Evolutionary conservation across 2,797 vertebrate genomes (phyloP).

Genomic region (Varecia variegata): DNA sequence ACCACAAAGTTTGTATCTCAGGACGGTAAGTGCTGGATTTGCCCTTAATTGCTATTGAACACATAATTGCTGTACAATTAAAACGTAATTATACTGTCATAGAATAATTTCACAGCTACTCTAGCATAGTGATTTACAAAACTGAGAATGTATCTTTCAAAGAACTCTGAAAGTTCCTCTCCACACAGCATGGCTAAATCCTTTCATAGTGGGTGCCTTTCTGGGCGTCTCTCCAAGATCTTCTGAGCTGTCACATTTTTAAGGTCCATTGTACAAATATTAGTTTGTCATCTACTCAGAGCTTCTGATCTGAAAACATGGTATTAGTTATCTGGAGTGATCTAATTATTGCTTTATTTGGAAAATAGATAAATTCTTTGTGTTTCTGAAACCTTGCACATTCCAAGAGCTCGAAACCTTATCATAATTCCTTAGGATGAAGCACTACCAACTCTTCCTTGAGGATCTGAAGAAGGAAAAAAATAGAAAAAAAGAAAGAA

Average conservation of each 20-base stretch:
- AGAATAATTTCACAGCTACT: conserved; percentile 49
- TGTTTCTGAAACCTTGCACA: background rate
- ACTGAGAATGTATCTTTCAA: conserved; percentile 18
- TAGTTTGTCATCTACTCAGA: conserved; percentile 50
- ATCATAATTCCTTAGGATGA: background rate
- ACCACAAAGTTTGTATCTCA: background rate
- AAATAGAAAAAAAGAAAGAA: too few species aligned
- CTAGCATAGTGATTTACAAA: conserved; percentile 25
- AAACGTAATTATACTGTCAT: conserved; percentile 74
- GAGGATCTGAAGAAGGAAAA: background rate
- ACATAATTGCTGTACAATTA: conserved; percentile 76
- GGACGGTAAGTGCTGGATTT: background rate
- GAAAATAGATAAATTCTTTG: conserved; percentile 53
- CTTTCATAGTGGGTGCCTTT: conserved; percentile 12
- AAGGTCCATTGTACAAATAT: conserved; percentile 70
- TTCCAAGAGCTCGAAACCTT: background rate
- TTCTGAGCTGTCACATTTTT: conserved; percentile 37
- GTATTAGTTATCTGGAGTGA: background rate
- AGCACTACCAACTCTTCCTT: background rate
- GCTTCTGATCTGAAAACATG: conserved; percentile 67
- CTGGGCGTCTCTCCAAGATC: conserved; percentile 61
- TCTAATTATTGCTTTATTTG: conserved; percentile 59
- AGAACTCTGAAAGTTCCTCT: conserved; percentile 45
- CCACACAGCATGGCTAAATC: background rate
- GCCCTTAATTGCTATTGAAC: conserved; percentile 62